phyloP scores from a whole-genome alignment of 2,888 invertebrate genomes.

The Drosophila conformis region DNA sequence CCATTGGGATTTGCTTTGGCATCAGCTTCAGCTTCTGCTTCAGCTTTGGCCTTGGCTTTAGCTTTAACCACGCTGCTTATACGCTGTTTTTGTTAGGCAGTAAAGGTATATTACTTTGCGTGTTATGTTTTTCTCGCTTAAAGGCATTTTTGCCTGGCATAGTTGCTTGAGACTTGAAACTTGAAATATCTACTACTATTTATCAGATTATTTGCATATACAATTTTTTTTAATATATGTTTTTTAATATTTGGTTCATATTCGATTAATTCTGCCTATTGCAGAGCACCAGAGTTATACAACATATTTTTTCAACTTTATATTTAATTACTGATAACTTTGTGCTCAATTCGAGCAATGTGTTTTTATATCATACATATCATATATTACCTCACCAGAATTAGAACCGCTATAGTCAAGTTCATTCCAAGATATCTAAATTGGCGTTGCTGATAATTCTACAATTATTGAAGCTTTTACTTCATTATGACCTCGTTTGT shows the following conservation, averaged over 20 bases:
- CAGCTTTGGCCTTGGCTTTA: neutral
- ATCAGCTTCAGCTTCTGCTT: neutral
- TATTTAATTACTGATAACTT: no score
- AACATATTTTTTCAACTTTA: no score
- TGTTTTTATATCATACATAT: no score
- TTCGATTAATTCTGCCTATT: no score
- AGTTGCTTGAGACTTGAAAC: neutral
- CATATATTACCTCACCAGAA: no score
- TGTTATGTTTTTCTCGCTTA: neutral
- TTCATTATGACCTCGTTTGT: neutral
- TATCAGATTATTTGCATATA: neutral
- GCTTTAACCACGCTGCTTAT: neutral
- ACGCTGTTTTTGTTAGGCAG: neutral
- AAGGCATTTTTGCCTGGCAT: neutral
- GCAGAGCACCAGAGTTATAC: no score
- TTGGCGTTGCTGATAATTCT: no score
- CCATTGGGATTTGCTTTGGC: slow-evolving; percentile 44
- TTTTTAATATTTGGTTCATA: no score
- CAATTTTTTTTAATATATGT: fast-evolving
- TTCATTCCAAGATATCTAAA: no score
- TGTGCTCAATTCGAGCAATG: no score
- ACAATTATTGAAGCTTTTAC: no score
- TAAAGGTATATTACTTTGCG: neutral
- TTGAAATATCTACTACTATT: neutral
- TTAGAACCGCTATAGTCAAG: no score